Evolutionary conservation across 2,797 vertebrate species (phyloP), one percentile per base, ranked within the genome.

Genomic region (Brachyalestes nurse): DNA sequence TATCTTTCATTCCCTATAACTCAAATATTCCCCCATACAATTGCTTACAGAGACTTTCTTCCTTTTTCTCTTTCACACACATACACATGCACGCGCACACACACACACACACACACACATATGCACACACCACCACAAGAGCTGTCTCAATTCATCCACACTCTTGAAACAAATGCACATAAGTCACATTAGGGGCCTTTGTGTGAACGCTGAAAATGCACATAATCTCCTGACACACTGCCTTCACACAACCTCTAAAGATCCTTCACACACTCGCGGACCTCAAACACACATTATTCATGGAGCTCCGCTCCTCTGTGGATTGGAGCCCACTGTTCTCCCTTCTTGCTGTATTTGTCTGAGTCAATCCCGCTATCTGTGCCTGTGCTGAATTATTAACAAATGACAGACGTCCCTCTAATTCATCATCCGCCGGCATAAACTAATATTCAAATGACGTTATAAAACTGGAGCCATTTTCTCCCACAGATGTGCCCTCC

Each of bases 361-460:
- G 62, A 83, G 86, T 82, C 80, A 79, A 82, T 81, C 70, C 77
- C 34, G 57, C 85, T 84, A 80, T 85, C 83, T 78, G 64, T 58
- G 79, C 61, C n/a, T 65, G 49, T 49, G 65, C 77, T 87, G 86
- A 87, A 87, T 85, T 83, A 88, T 86, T 86, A 86, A 86, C 84
- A 87, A 87, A 87, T 77, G 79, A 87, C 86, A 83, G 77, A 82
- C 83, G 23, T 87, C 83, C 79, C 83, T 83, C 84, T 86, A 86
- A 87, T 86, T 85, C 81, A 88, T 83, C 84, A 87, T 85, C 81
- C 55, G 23, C 25, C 34, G 82, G 83, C 77, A 82, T 85, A 87
- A 87, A 87, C 86, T 87, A 85, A 87, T 83, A 85, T 87, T 87
- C 83, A 87, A 87, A 87, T 87, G 83, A 83, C 66, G 80, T 85